phyloP scores from a whole-genome alignment of 2,797 vertebrate species.

The Bucorvus abyssinicus region DNA sequence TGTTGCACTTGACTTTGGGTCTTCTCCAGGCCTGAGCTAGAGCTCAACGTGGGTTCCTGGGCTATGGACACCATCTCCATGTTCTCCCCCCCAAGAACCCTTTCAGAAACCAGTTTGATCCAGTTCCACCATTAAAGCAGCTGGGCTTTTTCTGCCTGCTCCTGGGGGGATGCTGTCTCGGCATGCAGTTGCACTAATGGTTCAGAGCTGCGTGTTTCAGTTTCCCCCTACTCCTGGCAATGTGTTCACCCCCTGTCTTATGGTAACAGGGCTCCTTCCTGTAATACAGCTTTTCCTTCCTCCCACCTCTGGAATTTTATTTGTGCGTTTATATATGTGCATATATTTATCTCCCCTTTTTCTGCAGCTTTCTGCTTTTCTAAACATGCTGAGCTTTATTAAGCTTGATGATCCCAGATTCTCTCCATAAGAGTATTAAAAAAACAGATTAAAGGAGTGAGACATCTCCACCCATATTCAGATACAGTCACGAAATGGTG shows the following conservation, averaged over 20 bases:
- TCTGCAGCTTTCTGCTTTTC: not conserved
- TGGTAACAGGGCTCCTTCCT: not conserved
- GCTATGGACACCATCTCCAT: not conserved
- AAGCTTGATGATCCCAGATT: not conserved
- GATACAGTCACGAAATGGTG: not conserved
- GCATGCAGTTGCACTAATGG: rapidly evolving
- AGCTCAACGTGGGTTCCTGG: not conserved
- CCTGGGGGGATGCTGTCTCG: not conserved
- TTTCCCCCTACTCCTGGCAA: not conserved
- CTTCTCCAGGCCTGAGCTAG: not conserved
- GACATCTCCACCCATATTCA: not conserved
- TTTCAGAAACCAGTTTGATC: not conserved
- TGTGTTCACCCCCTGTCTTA: not conserved
- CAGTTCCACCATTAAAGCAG: not conserved
- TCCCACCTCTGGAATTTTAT: not conserved
- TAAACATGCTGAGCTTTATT: not conserved
- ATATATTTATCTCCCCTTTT: not conserved
- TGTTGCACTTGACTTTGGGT: rapidly evolving
- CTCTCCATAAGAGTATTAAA: not conserved
- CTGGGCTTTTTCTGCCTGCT: not conserved
- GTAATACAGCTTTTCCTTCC: not conserved
- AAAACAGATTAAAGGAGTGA: not conserved
- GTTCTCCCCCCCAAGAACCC: not conserved
- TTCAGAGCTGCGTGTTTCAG: not conserved
- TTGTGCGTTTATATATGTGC: too few species aligned